These are phyloP conservation scores for Drosophila hawaiiensis DNA, from an alignment of 2,888 invertebrate species.

Conservation along the genomic window DNA sequence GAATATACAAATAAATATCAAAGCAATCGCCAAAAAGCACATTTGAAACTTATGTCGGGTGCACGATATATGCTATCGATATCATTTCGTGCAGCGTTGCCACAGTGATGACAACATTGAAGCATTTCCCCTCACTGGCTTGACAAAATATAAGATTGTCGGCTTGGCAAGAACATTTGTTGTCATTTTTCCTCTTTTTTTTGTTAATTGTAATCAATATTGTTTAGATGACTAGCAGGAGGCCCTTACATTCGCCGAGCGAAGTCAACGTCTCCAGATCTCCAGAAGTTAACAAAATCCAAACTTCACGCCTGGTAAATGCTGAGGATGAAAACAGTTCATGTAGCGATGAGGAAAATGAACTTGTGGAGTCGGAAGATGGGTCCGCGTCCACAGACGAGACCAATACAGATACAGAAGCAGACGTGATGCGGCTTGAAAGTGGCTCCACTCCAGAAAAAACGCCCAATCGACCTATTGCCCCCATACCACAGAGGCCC, in stretches of 20 bases:
- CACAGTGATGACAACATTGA: neutral
- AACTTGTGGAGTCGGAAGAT: constrained; percentile 12
- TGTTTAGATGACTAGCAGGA: constrained; percentile 24
- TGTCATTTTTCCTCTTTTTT: neutral
- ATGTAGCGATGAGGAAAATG: constrained; percentile 6
- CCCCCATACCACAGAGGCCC: neutral
- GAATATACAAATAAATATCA: neutral
- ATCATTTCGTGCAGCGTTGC: neutral
- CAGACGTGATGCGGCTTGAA: neutral
- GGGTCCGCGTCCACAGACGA: neutral
- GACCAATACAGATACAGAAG: neutral
- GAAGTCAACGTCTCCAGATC: constrained; percentile 10
- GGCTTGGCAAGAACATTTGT: neutral
- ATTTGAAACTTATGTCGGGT: constrained; percentile 4
- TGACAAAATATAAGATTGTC: neutral
- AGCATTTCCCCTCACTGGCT: neutral
- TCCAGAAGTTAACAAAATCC: constrained; percentile 2
- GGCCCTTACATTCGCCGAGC: constrained; percentile 15
- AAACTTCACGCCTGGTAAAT: neutral
- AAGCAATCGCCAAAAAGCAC: neutral
- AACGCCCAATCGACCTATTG: neutral
- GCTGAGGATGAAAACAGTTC: neutral
- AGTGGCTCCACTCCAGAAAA: neutral
- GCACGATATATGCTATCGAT: neutral
- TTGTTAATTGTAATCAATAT: neutral